Conservation (phyloP, 64 coral and sea anemone genomes). For the Astreopora myriophthalma region DNA sequence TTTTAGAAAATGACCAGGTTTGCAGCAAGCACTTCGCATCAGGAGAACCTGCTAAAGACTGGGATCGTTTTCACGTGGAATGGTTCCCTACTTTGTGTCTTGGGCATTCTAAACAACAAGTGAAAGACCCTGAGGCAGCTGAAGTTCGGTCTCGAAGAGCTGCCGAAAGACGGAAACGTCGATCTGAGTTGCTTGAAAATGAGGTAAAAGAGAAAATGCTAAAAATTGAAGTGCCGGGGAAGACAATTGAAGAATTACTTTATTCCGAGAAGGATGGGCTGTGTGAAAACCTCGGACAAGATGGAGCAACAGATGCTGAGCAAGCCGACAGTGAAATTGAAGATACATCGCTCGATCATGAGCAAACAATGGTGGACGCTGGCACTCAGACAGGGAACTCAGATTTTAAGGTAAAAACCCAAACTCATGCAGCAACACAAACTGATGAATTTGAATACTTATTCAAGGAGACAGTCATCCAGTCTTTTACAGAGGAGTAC, state of each 20-base stretch:
- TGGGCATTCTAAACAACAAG: constrained; percentile 33
- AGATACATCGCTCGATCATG: too few relatives aligned
- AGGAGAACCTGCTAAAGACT: constrained; percentile 48
- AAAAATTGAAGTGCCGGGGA: not conserved
- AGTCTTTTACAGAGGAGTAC: constrained; percentile 48
- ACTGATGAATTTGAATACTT: constrained; percentile 47
- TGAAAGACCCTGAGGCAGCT: not conserved
- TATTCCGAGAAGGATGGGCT: not conserved
- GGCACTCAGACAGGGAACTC: too few relatives aligned
- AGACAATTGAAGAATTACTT: not conserved
- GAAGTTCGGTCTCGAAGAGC: not conserved
- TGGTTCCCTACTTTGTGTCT: not conserved
- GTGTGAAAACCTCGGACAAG: not conserved
- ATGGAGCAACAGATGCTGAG: not conserved
- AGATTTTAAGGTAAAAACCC: too few relatives aligned
- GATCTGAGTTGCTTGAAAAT: not conserved
- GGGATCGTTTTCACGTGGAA: constrained; percentile 62
- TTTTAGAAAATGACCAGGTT: constrained; percentile 16
- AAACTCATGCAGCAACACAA: not conserved
- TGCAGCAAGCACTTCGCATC: constrained; percentile 53
- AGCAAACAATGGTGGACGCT: not conserved
- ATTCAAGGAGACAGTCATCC: not conserved
- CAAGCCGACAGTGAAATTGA: not conserved
- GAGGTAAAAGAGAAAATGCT: not conserved
- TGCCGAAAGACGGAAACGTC: constrained; percentile 18